Conservation (phyloP, 2,888 invertebrate species). For the Norana najaformis region DNA sequence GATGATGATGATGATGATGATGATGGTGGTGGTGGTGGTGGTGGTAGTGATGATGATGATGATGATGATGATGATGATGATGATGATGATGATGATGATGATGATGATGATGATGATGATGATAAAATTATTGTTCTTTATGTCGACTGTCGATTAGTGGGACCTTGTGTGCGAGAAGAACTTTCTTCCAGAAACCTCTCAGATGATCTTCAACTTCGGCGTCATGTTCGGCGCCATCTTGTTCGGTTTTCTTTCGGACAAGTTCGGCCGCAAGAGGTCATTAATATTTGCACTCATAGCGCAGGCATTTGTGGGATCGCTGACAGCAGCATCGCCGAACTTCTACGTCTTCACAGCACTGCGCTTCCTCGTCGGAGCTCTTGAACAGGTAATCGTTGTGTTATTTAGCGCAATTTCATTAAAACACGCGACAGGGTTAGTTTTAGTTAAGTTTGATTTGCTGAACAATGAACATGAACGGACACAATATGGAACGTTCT, state of each 20-base stretch:
- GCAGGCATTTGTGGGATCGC: conserved; percentile 39
- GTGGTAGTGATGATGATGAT: no score
- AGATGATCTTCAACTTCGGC: conserved; percentile 45
- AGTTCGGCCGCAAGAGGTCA: conserved; percentile 44
- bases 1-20: no score
- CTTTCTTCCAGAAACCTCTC: conserved; percentile 43
- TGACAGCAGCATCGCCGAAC: conserved; percentile 41
- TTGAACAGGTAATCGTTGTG: conserved; percentile 42
- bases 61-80: no score
- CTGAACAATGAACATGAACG: no score
- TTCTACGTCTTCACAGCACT: conserved; percentile 43
- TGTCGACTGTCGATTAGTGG: conserved; percentile 45
- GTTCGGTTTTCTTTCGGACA: conserved; percentile 46
- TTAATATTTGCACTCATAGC: conserved; percentile 41
- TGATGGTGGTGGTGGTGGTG: no score
- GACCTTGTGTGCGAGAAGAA: conserved; percentile 44
- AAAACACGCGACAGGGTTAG: no score
- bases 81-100: no score
- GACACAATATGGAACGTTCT: no score
- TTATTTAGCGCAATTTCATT: not conserved
- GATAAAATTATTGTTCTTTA: no score
- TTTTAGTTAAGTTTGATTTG: no score
- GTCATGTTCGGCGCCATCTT: conserved; percentile 46
- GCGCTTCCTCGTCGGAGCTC: conserved; percentile 45
- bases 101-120: no score